Evolutionary conservation across 1,140 invertebrate genomes (phyloP).

Genomic region (Melitaea cinxia): DNA sequence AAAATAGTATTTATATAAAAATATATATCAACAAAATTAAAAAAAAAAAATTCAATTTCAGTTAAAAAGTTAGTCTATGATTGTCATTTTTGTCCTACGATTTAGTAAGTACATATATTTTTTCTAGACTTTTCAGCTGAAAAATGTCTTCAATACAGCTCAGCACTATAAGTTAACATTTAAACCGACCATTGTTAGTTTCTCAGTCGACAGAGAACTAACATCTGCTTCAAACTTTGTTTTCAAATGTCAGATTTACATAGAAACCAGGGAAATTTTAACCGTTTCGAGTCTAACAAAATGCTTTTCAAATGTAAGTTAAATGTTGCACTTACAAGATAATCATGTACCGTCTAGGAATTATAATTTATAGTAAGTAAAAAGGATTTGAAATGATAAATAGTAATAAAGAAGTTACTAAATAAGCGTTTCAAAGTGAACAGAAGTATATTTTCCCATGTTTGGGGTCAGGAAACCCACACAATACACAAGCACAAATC

Average conservation of each 20-base stretch:
- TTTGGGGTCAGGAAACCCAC: too few relatives aligned
- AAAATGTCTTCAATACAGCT: not conserved
- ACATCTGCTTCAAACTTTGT: constrained; percentile 23
- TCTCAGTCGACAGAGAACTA: constrained; percentile 17
- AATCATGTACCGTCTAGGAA: not conserved
- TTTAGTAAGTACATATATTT: too few relatives aligned
- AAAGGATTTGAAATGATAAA: too few relatives aligned
- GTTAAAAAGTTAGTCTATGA: too few relatives aligned
- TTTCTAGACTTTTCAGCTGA: constrained; percentile 2
- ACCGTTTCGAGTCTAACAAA: constrained; percentile 12
- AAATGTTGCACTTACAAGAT: constrained; percentile 1
- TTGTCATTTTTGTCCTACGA: too few relatives aligned
- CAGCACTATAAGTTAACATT: not conserved
- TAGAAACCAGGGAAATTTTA: constrained; percentile 16
- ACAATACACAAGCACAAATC: too few relatives aligned
- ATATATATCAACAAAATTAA: too few relatives aligned
- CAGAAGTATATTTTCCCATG: too few relatives aligned
- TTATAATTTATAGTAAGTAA: not conserved
- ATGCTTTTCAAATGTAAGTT: not conserved
- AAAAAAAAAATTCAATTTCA: too few relatives aligned
- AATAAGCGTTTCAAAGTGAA: too few relatives aligned
- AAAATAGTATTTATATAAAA: too few relatives aligned
- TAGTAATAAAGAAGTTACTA: too few relatives aligned
- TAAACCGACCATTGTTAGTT: constrained; percentile 14
- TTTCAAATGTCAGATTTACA: constrained; percentile 20